Percentiles rank a stretch among this genome's conserved stretches.
Evolutionary conservation across 2,113 vertebrate genomes (phyloP).

Genomic region (Potamarius usumacintae): DNA sequence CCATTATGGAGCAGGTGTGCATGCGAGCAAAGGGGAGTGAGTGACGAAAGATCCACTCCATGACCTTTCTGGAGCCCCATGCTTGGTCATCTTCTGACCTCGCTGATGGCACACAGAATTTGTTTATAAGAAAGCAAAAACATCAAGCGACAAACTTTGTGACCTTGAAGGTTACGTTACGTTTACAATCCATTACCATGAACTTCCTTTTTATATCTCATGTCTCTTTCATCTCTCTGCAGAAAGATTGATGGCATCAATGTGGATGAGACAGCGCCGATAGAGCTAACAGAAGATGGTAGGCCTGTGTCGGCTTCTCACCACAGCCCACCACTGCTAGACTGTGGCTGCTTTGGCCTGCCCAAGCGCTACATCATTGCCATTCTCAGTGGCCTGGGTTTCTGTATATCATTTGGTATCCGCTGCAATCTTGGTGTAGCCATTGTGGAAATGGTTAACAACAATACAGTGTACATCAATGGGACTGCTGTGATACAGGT

Average conservation of each 20-base stretch:
- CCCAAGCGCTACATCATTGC: constrained; percentile 97
- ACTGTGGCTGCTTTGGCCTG: constrained; percentile 85
- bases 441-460: constrained; percentile 99
- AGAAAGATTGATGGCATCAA: constrained; percentile 90
- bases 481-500: constrained; percentile 91
- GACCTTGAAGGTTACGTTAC: not conserved
- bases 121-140: not conserved
- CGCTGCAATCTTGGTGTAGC: constrained; percentile 95
- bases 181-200: not conserved
- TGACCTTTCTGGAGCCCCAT: constrained; percentile 45
- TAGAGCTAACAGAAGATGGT: constrained; percentile 90
- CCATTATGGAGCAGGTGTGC: constrained; percentile 50
- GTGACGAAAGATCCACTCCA: constrained; percentile 7
- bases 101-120: not conserved
- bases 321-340: constrained; percentile 62
- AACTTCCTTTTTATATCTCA: not conserved
- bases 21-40: constrained; percentile 20
- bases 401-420: constrained; percentile 98
- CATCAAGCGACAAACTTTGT: not conserved
- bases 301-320: constrained; percentile 67
- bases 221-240: not conserved
- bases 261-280: constrained; percentile 75
- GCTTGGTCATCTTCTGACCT: constrained; percentile 38
- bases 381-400: constrained; percentile 94
- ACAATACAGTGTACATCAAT: constrained; percentile 88